Base-by-base conservation (phyloP, 2,888 invertebrate species). In the Caenorhabditis uteleia region DNA sequence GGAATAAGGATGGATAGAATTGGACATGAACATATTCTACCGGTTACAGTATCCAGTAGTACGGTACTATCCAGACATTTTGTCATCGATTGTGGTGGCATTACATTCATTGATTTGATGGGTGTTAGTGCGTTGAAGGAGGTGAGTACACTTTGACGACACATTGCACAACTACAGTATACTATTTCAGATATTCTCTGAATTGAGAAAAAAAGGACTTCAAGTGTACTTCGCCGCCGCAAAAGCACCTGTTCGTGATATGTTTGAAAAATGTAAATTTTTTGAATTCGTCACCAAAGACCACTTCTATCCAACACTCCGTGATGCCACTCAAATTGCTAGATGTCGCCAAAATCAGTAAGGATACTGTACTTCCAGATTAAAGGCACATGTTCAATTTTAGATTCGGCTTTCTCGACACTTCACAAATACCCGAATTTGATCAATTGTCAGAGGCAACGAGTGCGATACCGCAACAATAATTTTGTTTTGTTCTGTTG, bases 41-140 rank as follows among this genome's bases (percentile, higher is more conserved):
- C 55, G 27, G 18, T 47, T 3, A n/a, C n/a, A 3, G 34, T 55
- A 8, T 47, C 46, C 47, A 47, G 34, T 20, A 36, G 47, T 33
- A 40, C 49, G 8, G 55, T 55, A n/a, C 56, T 69, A 12, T 62
- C 71, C 26, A 65, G 73, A 1, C 80, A 80, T 47, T 78, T 81
- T 48, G 67, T 81, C 42, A 71, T 82, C 43, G 82, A 82, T 54
- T 82, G 82, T 40, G 78, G 79, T 21, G 82, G 81, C 14, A 74
- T 82, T 58, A 81, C 82, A 5, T 82, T 75, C 43, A 77, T 82
- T 40, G 82, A 82, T 54, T 72, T 69, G 54, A 82, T 82, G 80
- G 82, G 82, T 20, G 77, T 82, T n/a, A 75, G 76, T 45, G 75
- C 79, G 10, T 60, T 83, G 7, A 77, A 82, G 55, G 80, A 82